A percentile compares a stretch with the other conserved stretches of the same genome.
phyloP scores from a whole-genome alignment of 2,113 vertebrate species.

The Eudyptes chrysolophus region DNA sequence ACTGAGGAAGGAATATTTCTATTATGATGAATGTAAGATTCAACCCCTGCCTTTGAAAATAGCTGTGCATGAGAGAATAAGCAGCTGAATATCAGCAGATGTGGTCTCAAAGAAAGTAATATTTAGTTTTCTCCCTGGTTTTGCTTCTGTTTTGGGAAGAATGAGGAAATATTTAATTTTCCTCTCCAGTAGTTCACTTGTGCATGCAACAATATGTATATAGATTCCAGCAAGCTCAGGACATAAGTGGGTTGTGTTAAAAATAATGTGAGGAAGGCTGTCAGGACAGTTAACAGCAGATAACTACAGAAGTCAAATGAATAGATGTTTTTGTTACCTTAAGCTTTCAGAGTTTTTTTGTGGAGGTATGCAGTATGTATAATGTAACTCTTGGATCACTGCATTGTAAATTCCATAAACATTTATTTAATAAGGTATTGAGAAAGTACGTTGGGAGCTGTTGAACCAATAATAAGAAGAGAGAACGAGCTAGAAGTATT shows the following conservation, averaged over 20 bases:
- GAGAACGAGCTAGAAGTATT: neutral
- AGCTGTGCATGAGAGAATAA: neutral
- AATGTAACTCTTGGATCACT: neutral
- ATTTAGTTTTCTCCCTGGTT: neutral
- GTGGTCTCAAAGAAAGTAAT: neutral
- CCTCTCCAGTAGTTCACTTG: neutral
- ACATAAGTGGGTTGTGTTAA: neutral
- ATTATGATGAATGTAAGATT: neutral
- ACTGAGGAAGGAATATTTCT: neutral
- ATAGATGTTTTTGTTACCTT: neutral
- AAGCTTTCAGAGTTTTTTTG: neutral
- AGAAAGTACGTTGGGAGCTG: neutral
- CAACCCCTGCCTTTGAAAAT: neutral
- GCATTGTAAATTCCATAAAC: neutral
- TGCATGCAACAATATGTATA: fast-evolving
- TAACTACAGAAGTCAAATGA: neutral
- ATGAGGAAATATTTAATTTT: neutral
- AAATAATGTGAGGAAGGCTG: neutral
- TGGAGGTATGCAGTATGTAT: neutral
- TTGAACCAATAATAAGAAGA: neutral
- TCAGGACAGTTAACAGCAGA: neutral
- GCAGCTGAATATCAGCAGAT: neutral
- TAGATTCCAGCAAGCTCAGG: neutral
- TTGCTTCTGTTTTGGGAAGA: neutral
- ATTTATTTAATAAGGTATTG: neutral